Percentiles rank a stretch among this genome's conserved stretches.
phyloP scores from a whole-genome alignment of 2,113 vertebrate genomes.

The Prolemur simus region DNA sequence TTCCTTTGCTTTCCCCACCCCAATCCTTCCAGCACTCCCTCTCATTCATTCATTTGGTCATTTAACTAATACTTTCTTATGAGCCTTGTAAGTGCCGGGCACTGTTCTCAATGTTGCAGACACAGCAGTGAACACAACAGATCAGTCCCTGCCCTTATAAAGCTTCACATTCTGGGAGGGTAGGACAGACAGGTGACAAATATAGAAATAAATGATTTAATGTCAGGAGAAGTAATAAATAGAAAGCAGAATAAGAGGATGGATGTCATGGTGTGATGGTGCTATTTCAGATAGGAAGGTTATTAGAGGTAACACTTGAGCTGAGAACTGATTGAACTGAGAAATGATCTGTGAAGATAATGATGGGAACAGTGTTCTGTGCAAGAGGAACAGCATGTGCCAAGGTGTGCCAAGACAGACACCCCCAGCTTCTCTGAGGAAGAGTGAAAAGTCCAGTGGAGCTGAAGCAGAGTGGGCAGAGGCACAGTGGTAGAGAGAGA shows the following conservation, averaged over 20 bases:
- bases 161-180: background rate
- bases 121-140: background rate
- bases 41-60: background rate
- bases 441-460: background rate
- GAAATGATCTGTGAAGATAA: background rate
- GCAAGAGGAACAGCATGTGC: background rate
- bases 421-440: background rate
- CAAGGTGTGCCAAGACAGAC: background rate
- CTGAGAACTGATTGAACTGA: background rate
- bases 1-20: background rate
- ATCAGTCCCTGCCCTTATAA: background rate
- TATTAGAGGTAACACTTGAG: background rate
- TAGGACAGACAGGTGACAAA: background rate
- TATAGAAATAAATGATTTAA: background rate
- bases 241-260: background rate
- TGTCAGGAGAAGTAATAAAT: background rate
- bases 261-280: background rate
- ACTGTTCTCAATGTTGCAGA: background rate
- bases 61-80: background rate
- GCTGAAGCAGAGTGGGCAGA: background rate
- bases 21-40: background rate
- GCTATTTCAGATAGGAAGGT: background rate
- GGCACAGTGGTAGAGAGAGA: no score
- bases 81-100: background rate
- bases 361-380: background rate